Conservation (phyloP, 1,140 invertebrate species). For the Drosophila setifemur region DNA sequence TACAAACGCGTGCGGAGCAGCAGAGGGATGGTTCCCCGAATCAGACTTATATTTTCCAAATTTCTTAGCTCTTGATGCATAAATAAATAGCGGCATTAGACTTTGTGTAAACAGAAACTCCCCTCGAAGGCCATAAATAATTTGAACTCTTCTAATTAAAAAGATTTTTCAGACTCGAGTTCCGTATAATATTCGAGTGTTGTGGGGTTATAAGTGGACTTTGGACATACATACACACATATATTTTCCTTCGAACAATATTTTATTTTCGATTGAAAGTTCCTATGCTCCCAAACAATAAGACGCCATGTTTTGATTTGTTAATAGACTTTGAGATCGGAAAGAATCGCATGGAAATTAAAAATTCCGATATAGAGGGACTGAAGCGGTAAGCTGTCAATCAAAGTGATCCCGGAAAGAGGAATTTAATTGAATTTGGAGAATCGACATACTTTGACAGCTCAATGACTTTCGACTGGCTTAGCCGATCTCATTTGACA, state of each 20-base stretch:
- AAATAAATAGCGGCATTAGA: conserved; percentile 49
- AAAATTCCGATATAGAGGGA: conserved; percentile 15
- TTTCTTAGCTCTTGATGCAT: conserved; percentile 34
- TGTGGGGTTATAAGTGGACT: conserved; percentile 53
- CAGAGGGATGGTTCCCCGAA: conserved; percentile 15
- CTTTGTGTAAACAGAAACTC: conserved; percentile 21
- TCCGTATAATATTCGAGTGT: conserved; percentile 32
- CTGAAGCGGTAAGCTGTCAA: conserved; percentile 59
- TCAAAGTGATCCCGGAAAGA: conserved; percentile 38
- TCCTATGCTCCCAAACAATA: conserved; percentile 47
- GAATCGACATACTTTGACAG: conserved; percentile 59
- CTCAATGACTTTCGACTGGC: conserved; percentile 53
- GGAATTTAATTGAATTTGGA: conserved; percentile 71
- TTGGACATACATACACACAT: conserved; percentile 45
- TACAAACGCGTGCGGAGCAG: conserved; percentile 37
- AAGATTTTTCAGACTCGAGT: conserved; percentile 22
- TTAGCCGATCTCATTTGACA: conserved; percentile 9
- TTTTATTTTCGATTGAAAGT: too few relatives aligned
- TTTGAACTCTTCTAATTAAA: conserved; percentile 64
- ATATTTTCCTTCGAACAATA: too few relatives aligned
- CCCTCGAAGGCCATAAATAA: conserved; percentile 58
- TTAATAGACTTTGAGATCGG: conserved; percentile 41
- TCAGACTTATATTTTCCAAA: conserved; percentile 51
- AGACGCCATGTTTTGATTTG: conserved; percentile 42
- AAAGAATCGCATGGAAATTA: conserved; percentile 5